Evolutionary conservation across 2,888 invertebrate species (phyloP).

Genomic region (Drosophila paracracens): DNA sequence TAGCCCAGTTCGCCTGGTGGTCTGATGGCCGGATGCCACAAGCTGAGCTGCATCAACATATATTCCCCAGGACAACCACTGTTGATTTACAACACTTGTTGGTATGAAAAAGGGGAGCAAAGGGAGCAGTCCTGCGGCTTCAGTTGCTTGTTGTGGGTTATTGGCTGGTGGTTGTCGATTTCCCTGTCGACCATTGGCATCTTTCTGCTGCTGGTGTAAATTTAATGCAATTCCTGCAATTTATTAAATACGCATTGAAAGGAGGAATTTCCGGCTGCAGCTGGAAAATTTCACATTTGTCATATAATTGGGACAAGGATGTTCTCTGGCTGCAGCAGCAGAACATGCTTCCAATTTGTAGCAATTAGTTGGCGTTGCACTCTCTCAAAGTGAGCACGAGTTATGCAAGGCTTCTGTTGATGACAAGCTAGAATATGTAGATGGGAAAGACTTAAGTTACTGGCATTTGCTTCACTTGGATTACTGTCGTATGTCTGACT

Average conservation of each 20-base stretch:
- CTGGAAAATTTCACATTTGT: constrained; percentile 4
- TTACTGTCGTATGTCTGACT: constrained; percentile 12
- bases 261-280: neutral
- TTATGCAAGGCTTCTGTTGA: constrained; percentile 16
- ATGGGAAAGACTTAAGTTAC: constrained; percentile 19
- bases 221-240: constrained; percentile 46
- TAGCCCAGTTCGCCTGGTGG: constrained; percentile 1
- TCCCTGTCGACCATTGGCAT: constrained; percentile 8
- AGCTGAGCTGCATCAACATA: constrained; percentile 13
- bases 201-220: constrained; percentile 28
- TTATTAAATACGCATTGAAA: constrained; percentile 38
- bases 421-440: constrained; percentile 17
- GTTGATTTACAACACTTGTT: constrained; percentile 1
- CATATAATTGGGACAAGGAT: constrained; percentile 12
- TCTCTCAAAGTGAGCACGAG: constrained; percentile 2
- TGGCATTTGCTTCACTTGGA: constrained; percentile 34
- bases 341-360: constrained; percentile 23
- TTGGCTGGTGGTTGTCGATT: constrained; percentile 4
- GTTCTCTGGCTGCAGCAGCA: constrained; percentile 5
- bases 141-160: constrained; percentile 7
- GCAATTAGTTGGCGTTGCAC: neutral
- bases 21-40: neutral
- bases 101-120: neutral
- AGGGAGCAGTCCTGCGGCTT: neutral
- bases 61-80: constrained; percentile 2